Conservation (phyloP, 2,113 vertebrate genomes). For the Charadrius vociferus region DNA sequence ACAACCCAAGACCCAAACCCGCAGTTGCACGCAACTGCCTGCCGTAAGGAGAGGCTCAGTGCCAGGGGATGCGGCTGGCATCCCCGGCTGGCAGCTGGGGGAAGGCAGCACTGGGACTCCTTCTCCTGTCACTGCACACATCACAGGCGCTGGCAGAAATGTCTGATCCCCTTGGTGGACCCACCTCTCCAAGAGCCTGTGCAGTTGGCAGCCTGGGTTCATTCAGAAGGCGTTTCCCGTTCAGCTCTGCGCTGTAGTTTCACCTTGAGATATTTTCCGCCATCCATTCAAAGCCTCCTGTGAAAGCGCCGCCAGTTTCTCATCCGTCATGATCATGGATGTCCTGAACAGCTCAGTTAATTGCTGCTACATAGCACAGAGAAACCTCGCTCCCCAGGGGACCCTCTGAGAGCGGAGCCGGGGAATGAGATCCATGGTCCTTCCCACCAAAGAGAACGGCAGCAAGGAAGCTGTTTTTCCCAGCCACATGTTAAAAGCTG, state of each 20-base stretch:
- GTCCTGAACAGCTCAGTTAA: not conserved
- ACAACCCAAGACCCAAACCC: not conserved
- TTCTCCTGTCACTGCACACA: not conserved
- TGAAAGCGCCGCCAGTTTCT: not conserved
- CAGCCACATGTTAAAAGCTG: not conserved
- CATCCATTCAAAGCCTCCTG: not conserved
- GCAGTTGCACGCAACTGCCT: not conserved
- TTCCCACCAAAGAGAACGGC: not conserved
- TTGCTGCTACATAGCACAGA: not conserved
- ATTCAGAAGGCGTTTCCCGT: not conserved
- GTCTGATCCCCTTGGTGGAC: not conserved
- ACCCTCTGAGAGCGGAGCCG: not conserved
- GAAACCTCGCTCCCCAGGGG: not conserved
- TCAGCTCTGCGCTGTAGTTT: not conserved
- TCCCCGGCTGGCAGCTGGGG: not conserved
- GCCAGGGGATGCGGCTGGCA: not conserved
- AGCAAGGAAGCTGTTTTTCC: not conserved
- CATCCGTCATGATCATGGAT: not conserved
- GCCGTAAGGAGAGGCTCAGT: not conserved
- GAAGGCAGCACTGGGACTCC: not conserved
- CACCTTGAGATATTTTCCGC: not conserved
- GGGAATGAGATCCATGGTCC: not conserved
- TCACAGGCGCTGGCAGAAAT: not conserved
- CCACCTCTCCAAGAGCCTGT: not conserved
- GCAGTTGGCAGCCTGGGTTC: not conserved